Evolutionary conservation across 1,140 invertebrate genomes (phyloP).

Genomic region (Physella acuta): DNA sequence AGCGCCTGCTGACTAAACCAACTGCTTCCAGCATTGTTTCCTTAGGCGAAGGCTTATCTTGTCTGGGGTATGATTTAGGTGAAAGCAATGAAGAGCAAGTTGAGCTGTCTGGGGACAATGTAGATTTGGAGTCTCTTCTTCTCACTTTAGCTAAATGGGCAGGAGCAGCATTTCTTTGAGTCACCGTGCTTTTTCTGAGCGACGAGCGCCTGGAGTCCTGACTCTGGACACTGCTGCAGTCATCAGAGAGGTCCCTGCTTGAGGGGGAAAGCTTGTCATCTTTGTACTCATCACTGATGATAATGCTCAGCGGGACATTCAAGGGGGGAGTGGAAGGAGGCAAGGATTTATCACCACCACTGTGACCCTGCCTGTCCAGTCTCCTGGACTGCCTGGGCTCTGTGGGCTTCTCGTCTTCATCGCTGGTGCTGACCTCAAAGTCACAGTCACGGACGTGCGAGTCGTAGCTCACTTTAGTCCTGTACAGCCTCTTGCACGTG

Average conservation of each 20-base stretch:
- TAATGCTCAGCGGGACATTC: conserved; percentile 24
- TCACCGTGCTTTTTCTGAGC: conserved; percentile 28
- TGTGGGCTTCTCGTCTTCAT: conserved; percentile 44
- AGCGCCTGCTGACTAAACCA: conserved; percentile 24
- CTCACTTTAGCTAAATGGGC: conserved; percentile 23
- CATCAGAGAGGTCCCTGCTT: conserved; percentile 12
- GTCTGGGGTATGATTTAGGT: neutral
- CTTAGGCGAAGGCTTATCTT: conserved; percentile 27
- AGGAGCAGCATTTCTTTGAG: conserved; percentile 27
- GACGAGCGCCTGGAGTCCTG: conserved; percentile 20
- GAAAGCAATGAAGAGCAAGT: conserved; percentile 18
- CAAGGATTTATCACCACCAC: conserved; percentile 6
- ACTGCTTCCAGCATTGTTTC: conserved; percentile 32
- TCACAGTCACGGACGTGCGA: conserved; percentile 77
- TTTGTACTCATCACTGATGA: conserved; percentile 24
- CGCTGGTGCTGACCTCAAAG: conserved; percentile 61
- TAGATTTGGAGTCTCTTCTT: conserved; percentile 7
- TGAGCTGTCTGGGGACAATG: conserved; percentile 7
- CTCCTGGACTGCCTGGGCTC: conserved; percentile 11
- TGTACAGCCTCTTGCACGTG: conserved; percentile 83
- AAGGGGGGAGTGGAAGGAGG: conserved; percentile 6
- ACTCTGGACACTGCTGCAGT: conserved; percentile 18
- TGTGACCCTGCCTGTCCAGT: neutral
- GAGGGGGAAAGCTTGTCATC: conserved; percentile 15
- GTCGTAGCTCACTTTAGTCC: conserved; percentile 82